Percentiles rank a stretch among this genome's conserved stretches.
phyloP scores from a whole-genome alignment of 2,113 vertebrate genomes.

The Philantomba maxwellii region DNA sequence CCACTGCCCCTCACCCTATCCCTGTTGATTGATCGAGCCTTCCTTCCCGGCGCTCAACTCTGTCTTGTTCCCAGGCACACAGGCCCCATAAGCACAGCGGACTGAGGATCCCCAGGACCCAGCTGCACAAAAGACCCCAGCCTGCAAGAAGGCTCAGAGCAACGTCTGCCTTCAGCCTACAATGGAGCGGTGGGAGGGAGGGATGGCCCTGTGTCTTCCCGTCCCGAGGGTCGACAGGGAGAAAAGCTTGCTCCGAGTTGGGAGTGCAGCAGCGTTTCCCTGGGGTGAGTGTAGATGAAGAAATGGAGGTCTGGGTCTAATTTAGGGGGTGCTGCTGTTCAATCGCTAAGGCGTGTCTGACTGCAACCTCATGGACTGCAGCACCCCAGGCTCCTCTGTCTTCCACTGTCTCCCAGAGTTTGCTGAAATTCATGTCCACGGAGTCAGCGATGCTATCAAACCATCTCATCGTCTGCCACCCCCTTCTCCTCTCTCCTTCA shows the following conservation, averaged over 20 bases:
- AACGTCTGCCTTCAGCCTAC: background rate
- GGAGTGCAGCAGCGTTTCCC: background rate
- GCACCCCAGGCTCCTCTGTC: background rate
- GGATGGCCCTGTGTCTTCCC: background rate
- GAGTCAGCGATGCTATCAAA: background rate
- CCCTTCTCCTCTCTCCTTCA: background rate
- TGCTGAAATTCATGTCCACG: background rate
- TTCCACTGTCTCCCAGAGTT: background rate
- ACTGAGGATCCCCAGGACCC: background rate
- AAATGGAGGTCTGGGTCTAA: background rate
- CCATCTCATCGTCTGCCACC: background rate
- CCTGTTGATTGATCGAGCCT: background rate
- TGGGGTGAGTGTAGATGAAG: background rate
- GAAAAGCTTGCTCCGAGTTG: background rate
- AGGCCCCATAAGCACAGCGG: rapidly evolving
- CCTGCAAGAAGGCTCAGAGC: background rate
- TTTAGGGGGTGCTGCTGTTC: background rate
- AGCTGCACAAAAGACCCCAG: background rate
- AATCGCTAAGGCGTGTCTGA: background rate
- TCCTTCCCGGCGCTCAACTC: background rate
- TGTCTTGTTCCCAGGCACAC: no score
- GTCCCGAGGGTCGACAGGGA: background rate
- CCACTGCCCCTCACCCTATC: no score
- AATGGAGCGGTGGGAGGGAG: rapidly evolving
- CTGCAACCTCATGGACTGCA: background rate